Base-by-base conservation (phyloP, 2,888 invertebrate species). In the Orthonevra nobilis region DNA sequence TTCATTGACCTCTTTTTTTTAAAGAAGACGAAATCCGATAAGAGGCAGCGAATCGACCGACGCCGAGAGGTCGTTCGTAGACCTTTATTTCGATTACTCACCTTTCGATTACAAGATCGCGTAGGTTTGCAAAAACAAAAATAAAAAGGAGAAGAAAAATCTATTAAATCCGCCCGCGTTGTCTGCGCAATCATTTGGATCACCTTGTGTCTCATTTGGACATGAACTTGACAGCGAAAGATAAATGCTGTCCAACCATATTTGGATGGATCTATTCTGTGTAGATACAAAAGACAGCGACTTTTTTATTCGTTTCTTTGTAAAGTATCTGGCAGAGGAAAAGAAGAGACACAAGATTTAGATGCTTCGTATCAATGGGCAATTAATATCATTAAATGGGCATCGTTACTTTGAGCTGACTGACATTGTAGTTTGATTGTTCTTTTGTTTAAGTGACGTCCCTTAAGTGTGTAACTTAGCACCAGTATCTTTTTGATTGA, bases 181-280 rank as follows among this genome's bases (percentile, higher is more conserved):
- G 50, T 69, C 56, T 75, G 28, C 52, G 44, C 58, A 64, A 64
- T 70, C 77, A 40, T 44, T 64, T 64, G 52, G 77, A 77, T 77
- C 77, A 70, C 70, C 77, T 77, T 77, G 77, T 64, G 46, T 70
- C n/a, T n/a, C 64, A 48, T 44, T 54, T 52, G 70, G 77, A 77
- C 77, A 70, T 70, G 77, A 77, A 77, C 77, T 77, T 77, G 77
- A 77, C 77, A 77, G 77, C 64, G 64, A 70, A 77, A 48, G 38
- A 12, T 28, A 46, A 44, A 56, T 69, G 63, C 56, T 69, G 63
- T 56, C 23, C 63, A 50, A n/a, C 69, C 75, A 20, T 75, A 56
- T 68, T 61, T 54, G 68, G 58, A 23, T 5, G 23, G 23, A 12
- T 32, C n/a, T 4, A 32, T 30, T 32, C n/a, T n/a, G 32, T 6